phyloP scores from a whole-genome alignment of 2,113 vertebrate species.

The Pitta sordida region DNA sequence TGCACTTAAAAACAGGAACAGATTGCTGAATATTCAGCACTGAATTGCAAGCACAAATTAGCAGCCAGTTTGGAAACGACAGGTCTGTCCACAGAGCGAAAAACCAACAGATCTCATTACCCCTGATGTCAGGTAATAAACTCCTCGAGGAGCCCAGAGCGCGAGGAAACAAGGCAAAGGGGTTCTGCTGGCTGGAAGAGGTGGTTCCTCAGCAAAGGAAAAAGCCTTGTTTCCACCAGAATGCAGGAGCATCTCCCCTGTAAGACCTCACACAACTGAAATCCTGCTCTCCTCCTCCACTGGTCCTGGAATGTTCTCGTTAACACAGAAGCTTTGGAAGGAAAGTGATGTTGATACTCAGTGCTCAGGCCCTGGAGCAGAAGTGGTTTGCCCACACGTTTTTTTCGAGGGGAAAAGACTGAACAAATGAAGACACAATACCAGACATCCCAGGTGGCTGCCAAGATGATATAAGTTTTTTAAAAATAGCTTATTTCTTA shows the following conservation, averaged over 20 bases:
- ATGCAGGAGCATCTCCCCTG: background rate
- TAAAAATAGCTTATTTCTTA: conserved; percentile 27
- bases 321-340: background rate
- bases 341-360: background rate
- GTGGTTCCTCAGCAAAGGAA: background rate
- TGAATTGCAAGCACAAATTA: background rate
- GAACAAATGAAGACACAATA: conserved; percentile 9
- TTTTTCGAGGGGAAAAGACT: background rate
- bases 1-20: background rate
- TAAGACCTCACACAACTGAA: background rate
- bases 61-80: background rate
- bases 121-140: background rate
- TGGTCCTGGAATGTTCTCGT: background rate
- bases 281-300: background rate
- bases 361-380: background rate
- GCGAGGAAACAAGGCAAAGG: background rate
- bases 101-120: background rate
- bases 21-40: background rate
- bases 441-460: background rate
- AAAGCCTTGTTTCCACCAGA: background rate
- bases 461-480: background rate
- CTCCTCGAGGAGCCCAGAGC: background rate
- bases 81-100: background rate
- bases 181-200: background rate
- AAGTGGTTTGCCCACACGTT: background rate